Evolutionary conservation across 2,888 invertebrate genomes (phyloP), one percentile per base, ranked within the genome.

Genomic region (Drosophila macrothrix): DNA sequence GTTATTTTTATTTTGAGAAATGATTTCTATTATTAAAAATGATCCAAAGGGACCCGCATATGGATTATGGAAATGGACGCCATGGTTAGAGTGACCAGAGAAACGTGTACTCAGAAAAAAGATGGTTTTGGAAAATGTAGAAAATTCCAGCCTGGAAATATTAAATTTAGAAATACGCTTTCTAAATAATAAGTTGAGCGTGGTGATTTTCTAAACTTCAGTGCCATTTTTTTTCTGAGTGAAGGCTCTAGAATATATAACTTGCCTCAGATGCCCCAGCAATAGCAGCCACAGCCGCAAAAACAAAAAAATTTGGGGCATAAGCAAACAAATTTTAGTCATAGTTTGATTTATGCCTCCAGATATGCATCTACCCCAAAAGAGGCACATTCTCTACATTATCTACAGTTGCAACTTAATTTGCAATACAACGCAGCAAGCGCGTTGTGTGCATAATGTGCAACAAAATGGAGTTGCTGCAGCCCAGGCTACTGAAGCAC

Each of bases 261-360:
- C 46, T 25, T 58, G 56, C 43, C 31, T 16, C 41, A 35, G 41
- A 49, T 46, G 43, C 58, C 4, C 37, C 9, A 14, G 39, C 43
- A 31, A 22, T 53, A 64, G 16, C 58, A 59, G 28, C 62, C 52
- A 19, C 63, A 56, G 60, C 54, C 41, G 12, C 33, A 35, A 6
- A 28, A 33, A 37, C 5, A 5, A 28, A 22, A 25, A 49, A 70
- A 37, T 28, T 7, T 37, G 28, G 19, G 50, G 60, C 33, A 71
- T 35, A 70, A 50, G 70, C 64, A 65, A 78, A 83, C 74, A 64
- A 59, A 76, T 71, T 68, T 75, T 60, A 71, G 62, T 67, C 60
- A 71, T 72, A 69, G 73, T 72, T 78, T 85, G 88, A 88, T 88
- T 85, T 85, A 88, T 88, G 80, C 67, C 73, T 70, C 60, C 52